Percentiles rank a stretch among this genome's conserved stretches.
Evolutionary conservation across 2,888 invertebrate genomes (phyloP).

Genomic region (Himalopsyche anomala): DNA sequence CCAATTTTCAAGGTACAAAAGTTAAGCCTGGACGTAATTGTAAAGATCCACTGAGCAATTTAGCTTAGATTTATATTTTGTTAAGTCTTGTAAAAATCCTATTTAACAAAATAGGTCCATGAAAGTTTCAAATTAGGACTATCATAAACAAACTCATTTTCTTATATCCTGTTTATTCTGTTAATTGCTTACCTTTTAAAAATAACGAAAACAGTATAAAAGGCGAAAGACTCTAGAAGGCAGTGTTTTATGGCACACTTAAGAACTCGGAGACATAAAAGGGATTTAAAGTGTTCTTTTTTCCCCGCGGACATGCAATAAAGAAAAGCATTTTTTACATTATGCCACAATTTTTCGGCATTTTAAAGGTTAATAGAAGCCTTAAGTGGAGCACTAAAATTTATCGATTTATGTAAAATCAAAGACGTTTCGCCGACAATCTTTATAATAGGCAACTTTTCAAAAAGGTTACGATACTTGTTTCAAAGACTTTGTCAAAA

Average conservation of each 20-base stretch:
- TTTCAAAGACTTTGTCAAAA: neutral
- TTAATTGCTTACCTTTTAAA: conserved; percentile 40
- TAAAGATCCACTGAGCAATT: too few species aligned
- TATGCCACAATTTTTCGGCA: conserved; percentile 37
- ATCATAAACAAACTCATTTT: conserved; percentile 40
- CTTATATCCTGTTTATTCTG: conserved; percentile 40
- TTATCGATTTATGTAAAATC: conserved; percentile 40
- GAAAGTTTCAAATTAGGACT: conserved; percentile 17
- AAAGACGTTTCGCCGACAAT: conserved; percentile 35
- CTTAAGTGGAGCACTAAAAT: conserved; percentile 18
- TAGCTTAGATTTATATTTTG: too few species aligned
- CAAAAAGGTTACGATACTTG: conserved; percentile 37
- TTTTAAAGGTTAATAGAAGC: conserved; percentile 32
- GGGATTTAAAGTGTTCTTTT: conserved; percentile 43
- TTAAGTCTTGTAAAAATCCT: too few species aligned
- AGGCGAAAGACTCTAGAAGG: neutral
- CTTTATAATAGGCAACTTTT: conserved; percentile 12
- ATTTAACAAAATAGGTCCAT: neutral
- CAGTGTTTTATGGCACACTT: conserved; percentile 40
- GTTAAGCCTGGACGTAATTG: too few species aligned
- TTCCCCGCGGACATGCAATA: conserved; percentile 40
- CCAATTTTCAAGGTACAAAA: too few species aligned
- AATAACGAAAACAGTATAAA: conserved; percentile 17
- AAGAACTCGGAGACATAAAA: conserved; percentile 36
- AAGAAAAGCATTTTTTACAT: conserved; percentile 42